Evolutionary conservation across 1,140 invertebrate genomes (phyloP).

Genomic region (Stegodyphus mimosarum): DNA sequence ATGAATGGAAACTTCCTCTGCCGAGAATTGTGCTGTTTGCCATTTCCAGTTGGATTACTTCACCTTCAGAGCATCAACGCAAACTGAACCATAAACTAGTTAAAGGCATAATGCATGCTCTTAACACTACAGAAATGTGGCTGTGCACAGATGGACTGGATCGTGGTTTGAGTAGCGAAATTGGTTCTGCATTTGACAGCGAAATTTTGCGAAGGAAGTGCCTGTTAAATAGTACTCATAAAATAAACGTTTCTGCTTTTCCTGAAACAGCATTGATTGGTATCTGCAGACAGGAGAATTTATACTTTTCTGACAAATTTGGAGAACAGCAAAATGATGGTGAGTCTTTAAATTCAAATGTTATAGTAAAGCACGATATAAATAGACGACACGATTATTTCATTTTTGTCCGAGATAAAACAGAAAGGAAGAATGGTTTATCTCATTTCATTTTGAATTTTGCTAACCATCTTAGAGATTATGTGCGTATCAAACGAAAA

Average conservation of each 20-base stretch:
- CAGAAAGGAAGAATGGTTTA: background rate
- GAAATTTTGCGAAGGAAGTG: slow-evolving; percentile 6
- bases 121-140: slow-evolving; percentile 68
- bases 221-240: background rate
- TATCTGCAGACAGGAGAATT: slow-evolving; percentile 4
- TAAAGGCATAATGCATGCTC: slow-evolving; percentile 62
- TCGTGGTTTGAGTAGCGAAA: slow-evolving; percentile 65
- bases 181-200: slow-evolving; percentile 65
- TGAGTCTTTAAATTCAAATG: background rate
- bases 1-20: slow-evolving; percentile 12
- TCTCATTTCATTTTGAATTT: slow-evolving; percentile 9
- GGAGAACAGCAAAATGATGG: background rate
- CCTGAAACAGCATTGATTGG: slow-evolving; percentile 54
- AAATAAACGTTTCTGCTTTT: slow-evolving; percentile 2
- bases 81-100: slow-evolving; percentile 19
- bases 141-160: slow-evolving; percentile 67
- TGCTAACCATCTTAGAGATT: background rate
- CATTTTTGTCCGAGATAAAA: slow-evolving; percentile 18
- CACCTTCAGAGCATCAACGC: background rate
- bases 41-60: slow-evolving; percentile 21
- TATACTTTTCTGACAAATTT: slow-evolving; percentile 30
- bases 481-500: background rate
- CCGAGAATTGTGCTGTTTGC: slow-evolving; percentile 58
- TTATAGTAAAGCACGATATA: slow-evolving; percentile 1
- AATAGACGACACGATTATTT: slow-evolving; percentile 21